These are phyloP conservation scores for Erethizon dorsatum DNA, from an alignment of 2,797 vertebrate genomes.

Conservation along the genomic window DNA sequence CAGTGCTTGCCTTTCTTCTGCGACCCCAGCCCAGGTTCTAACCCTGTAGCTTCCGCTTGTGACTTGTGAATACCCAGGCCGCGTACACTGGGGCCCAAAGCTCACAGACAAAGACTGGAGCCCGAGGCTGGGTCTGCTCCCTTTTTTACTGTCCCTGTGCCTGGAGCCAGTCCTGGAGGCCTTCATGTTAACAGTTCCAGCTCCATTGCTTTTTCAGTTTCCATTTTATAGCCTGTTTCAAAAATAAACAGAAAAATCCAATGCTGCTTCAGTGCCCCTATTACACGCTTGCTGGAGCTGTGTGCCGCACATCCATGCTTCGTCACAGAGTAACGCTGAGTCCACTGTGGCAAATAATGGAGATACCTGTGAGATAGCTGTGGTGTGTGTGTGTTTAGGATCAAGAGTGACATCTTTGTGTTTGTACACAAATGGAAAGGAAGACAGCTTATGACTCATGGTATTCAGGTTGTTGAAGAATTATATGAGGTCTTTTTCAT, in stretches of 20 bases:
- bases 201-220: not conserved
- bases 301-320: fast-evolving
- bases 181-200: not conserved
- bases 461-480: not conserved
- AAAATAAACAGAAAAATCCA: not conserved
- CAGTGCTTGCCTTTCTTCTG: not conserved
- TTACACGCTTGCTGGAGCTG: not conserved
- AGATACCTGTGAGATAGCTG: not conserved
- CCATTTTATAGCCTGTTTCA: not conserved
- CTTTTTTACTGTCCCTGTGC: not conserved
- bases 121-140: not conserved
- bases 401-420: not conserved
- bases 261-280: fast-evolving
- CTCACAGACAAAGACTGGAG: not conserved
- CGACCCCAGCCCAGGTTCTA: not conserved
- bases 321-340: not conserved
- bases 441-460: not conserved
- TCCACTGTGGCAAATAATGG: not conserved
- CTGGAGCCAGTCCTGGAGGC: not conserved
- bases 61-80: fast-evolving
- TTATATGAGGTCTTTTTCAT: not conserved
- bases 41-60: not conserved
- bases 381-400: not conserved
- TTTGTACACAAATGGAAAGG: not conserved
- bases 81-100: not conserved